These are phyloP conservation scores for Chondrosia reniformis DNA, from an alignment of 37 sponge, comb jelly and placozoan species.

Conservation along the genomic window DNA sequence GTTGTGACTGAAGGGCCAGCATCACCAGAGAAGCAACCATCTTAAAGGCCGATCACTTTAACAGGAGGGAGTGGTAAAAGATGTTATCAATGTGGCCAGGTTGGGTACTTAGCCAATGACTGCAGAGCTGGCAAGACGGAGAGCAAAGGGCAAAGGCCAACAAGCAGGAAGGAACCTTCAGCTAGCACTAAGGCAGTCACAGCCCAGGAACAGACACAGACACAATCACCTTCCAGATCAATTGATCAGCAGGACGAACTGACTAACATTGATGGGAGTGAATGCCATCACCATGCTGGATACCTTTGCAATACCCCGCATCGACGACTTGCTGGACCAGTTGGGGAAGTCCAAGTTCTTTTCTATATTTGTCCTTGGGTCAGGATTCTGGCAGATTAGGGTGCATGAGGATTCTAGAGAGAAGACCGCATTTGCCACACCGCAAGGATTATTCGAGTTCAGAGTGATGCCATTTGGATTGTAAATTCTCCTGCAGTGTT, in stretches of 20 bases:
- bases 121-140: background rate
- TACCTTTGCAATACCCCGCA: slow-evolving; percentile 40
- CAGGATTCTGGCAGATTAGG: slow-evolving; percentile 64
- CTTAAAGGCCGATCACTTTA: too few species aligned
- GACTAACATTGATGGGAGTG: background rate
- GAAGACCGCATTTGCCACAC: slow-evolving; percentile 56
- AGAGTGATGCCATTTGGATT: slow-evolving; percentile 62
- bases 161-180: slow-evolving; percentile 37
- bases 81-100: slow-evolving; percentile 12
- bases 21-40: too few species aligned
- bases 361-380: slow-evolving; percentile 47
- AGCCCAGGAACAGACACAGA: slow-evolving; percentile 32
- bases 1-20: too few species aligned
- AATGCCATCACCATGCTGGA: slow-evolving; percentile 57
- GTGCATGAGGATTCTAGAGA: slow-evolving; percentile 18
- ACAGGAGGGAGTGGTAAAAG: background rate
- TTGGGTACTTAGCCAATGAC: background rate
- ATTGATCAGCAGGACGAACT: background rate
- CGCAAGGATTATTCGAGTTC: slow-evolving; percentile 56
- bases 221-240: slow-evolving; percentile 37
- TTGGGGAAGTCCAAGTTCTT: slow-evolving; percentile 40
- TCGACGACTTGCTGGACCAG: slow-evolving; percentile 67
- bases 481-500: slow-evolving; percentile 58
- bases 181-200: slow-evolving; percentile 24
- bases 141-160: background rate